These are phyloP conservation scores for Rhagoletis pomonella DNA, from an alignment of 1,140 invertebrate genomes.

Conservation along the genomic window DNA sequence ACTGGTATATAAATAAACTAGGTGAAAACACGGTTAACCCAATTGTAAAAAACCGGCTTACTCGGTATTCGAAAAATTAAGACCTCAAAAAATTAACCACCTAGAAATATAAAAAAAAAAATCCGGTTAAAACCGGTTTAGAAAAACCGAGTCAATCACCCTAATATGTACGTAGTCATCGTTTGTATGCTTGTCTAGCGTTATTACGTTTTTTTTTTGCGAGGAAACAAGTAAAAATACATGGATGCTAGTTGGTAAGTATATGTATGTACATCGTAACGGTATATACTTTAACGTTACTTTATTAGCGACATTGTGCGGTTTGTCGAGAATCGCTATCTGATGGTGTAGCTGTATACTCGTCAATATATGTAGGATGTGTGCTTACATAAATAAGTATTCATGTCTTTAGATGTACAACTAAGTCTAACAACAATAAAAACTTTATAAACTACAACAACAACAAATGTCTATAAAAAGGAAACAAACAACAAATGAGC, in stretches of 20 bases:
- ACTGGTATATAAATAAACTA: too few relatives aligned
- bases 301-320: constrained; percentile 39
- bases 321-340: background rate
- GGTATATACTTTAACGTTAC: constrained; percentile 36
- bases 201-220: background rate
- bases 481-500: background rate
- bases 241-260: background rate
- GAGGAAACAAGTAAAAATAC: background rate
- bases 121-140: too few relatives aligned
- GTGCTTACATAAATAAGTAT: background rate
- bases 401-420: background rate
- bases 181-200: background rate
- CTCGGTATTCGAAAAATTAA: too few relatives aligned
- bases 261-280: background rate
- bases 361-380: background rate
- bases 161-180: background rate
- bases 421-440: background rate
- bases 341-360: constrained; percentile 13
- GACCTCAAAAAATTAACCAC: background rate
- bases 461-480: background rate
- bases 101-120: background rate
- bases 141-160: too few relatives aligned
- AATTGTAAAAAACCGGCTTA: too few relatives aligned
- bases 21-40: too few relatives aligned
- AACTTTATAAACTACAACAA: background rate